phyloP scores from a whole-genome alignment of 2,113 vertebrate species.

The Dicentrarchus labrax region DNA sequence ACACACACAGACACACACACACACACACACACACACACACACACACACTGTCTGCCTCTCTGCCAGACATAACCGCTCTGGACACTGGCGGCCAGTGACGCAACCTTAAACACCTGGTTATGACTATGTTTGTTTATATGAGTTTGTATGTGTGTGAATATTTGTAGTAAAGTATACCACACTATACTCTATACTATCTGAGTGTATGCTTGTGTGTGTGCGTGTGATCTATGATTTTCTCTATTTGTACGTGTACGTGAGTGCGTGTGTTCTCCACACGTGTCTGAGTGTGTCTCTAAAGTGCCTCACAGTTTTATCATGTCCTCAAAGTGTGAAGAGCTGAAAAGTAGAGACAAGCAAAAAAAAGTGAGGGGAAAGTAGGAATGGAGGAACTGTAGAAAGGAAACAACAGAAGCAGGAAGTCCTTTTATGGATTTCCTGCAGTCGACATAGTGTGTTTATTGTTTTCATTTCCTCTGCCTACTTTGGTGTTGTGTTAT shows the following conservation, averaged over 20 bases:
- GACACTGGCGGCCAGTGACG: conserved; percentile 82
- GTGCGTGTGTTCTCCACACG: conserved; percentile 69
- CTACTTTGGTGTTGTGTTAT: conserved; percentile 69
- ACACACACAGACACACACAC: background rate
- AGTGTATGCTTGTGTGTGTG: conserved; percentile 69
- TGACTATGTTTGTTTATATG: conserved; percentile 71
- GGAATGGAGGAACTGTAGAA: conserved; percentile 38
- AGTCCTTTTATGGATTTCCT: conserved; percentile 49
- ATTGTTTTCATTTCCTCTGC: conserved; percentile 75
- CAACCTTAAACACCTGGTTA: conserved; percentile 75
- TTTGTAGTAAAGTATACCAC: conserved; percentile 75
- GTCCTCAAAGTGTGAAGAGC: conserved; percentile 91
- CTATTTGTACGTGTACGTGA: conserved; percentile 62
- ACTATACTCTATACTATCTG: conserved; percentile 74
- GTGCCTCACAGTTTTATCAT: conserved; percentile 99
- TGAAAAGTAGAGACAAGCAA: conserved; percentile 84
- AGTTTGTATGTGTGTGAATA: conserved; percentile 84
- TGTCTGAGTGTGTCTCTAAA: conserved; percentile 97
- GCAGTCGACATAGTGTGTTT: conserved; percentile 50
- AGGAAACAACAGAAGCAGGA: conserved; percentile 54
- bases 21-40: conserved; percentile 52
- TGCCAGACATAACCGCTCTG: conserved; percentile 76
- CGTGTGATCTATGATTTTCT: conserved; percentile 69
- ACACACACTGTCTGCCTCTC: conserved; percentile 79
- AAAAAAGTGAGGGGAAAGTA: conserved; percentile 26